Evolutionary conservation across 1,140 invertebrate species (phyloP), one percentile per base, ranked within the genome.

Genomic region (Eupeodes corollae): DNA sequence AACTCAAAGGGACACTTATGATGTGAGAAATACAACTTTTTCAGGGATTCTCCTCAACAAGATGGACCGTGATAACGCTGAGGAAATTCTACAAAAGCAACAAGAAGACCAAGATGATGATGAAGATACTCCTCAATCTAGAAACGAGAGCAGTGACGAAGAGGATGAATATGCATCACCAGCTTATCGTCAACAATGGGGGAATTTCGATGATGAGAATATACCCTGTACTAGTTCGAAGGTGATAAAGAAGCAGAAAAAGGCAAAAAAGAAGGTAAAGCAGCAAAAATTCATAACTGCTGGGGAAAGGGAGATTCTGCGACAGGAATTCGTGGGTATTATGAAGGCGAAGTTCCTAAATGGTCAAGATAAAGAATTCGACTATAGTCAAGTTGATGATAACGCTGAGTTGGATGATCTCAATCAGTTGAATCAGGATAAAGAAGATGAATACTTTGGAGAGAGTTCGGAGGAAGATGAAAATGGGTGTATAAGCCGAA

Each of bases 401-500:
- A 87, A 91, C 71, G 74, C 80, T 33, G 76, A 79, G 16, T 88
- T 87, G 69, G 89, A 92, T 75, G 79, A 85, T 56, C 63, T 88
- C 5, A 73, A 82, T 32, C 75, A 80, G 52, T 58, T 76, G 46
- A 73, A 73, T 31, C 75, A 79, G 57, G 89, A 92, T 71, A 84
- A 82, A 56, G 87, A 93, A 70, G 89, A 92, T 56, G 84, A 83
- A 62, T 93, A 92, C 63, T 93, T 93, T 73, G 86, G 91, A 64
- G 78, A 79, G 9, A 85, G 88, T 69, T 26, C 21, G 8, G 21
- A 26, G 8, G 21, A 26, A 26, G 77, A 79, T 40, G 77, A 80
- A 52, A 78, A 79, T 51, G n/a, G n/a, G n/a, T 65, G 67, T 45
- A 58, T 73, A 49, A 60, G 59, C 46, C 47, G 68, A 19, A 62